Base-by-base conservation (phyloP, 1,140 invertebrate genomes). In the Philopotamus ludificatus region DNA sequence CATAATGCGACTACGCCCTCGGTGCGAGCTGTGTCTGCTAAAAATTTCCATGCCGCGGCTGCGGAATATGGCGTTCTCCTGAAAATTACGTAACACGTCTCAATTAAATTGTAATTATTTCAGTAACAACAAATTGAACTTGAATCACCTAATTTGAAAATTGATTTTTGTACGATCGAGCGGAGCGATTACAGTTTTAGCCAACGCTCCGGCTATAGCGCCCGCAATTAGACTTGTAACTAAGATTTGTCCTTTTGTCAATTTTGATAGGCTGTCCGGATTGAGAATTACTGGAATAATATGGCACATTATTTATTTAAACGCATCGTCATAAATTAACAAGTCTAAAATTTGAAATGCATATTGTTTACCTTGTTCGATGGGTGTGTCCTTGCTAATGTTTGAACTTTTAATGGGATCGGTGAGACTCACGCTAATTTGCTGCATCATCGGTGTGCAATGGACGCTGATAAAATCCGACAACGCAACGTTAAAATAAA, bases 151-250 rank as follows among this genome's bases (percentile, higher is more conserved):
- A 68, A 86, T 88, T 79, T 99, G 97, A 79, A 99, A 99, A 83
- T 96, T 95, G 58, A 99, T 99, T 85, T 99, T 99, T 57, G 95
- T 95, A 63, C 97, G 83, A 81, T 99, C 97, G 15, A 99, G 79
- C 1, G 97, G 97, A 1, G 97, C 97, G 72, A 99, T 98, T 9
- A 87, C 85, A 0, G 96, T 97, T 82, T 99, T 99, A 2, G 97
- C 97, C 4, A 97, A 69, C 18, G 93, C 94, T 2, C 97, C 97
- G n/a, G 95, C 94, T 20, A 86, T 77, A 1, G 93, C 94, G 23
- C 95, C 95, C 0, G 93, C 85, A 18, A 86, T 71, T 70, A 93
- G 80, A 73, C 89, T 91, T 23, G 88, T 89, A 62, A 87, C 72
- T 45, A 93, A 85, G n/a, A 70, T 45, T 57, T 70, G 67, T 26